Percentiles rank a stretch among this genome's conserved stretches.
phyloP scores from a whole-genome alignment of 2,888 invertebrate species.

The Antheraea assamensis region DNA sequence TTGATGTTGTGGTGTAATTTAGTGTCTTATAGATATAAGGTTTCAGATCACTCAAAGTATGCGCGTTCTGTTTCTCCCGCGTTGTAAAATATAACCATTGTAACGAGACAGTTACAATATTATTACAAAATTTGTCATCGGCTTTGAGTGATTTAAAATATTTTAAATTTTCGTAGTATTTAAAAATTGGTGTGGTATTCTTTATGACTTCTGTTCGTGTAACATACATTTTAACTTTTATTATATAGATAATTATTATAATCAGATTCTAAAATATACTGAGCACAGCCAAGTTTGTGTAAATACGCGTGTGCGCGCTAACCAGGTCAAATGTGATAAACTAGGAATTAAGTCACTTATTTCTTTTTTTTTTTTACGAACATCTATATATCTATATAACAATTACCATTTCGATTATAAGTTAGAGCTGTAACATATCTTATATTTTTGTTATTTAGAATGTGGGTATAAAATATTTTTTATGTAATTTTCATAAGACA shows the following conservation, averaged over 20 bases:
- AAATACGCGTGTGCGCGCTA: slow-evolving; percentile 75
- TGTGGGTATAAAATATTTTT: slow-evolving; percentile 40
- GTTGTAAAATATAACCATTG: slow-evolving; percentile 35
- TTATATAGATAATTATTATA: slow-evolving; percentile 62
- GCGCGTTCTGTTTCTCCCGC: slow-evolving; percentile 25
- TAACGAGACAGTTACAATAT: slow-evolving; percentile 28
- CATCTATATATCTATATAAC: slow-evolving; percentile 27
- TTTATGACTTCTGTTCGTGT: slow-evolving; percentile 73
- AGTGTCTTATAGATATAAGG: slow-evolving; percentile 79
- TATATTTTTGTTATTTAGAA: slow-evolving; percentile 33
- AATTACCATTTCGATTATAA: slow-evolving; percentile 43
- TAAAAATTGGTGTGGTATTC: slow-evolving; percentile 80
- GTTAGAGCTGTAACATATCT: slow-evolving; percentile 44
- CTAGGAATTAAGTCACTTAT: slow-evolving; percentile 70
- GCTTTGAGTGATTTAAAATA: slow-evolving; percentile 73
- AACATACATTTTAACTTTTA: slow-evolving; percentile 67
- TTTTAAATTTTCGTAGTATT: slow-evolving; percentile 75
- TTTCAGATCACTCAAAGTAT: slow-evolving; percentile 66
- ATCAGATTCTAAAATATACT: slow-evolving; percentile 68
- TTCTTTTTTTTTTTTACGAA: slow-evolving; percentile 40
- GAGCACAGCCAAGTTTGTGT: slow-evolving; percentile 72
- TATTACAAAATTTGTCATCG: slow-evolving; percentile 9
- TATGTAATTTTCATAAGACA: slow-evolving; percentile 41
- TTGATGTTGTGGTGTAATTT: slow-evolving; percentile 83
- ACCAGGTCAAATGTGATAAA: slow-evolving; percentile 80